A percentile compares a stretch with the other conserved stretches of the same genome.
phyloP scores from a whole-genome alignment of 2,113 vertebrate genomes.

The Aspidoscelis tigris region DNA sequence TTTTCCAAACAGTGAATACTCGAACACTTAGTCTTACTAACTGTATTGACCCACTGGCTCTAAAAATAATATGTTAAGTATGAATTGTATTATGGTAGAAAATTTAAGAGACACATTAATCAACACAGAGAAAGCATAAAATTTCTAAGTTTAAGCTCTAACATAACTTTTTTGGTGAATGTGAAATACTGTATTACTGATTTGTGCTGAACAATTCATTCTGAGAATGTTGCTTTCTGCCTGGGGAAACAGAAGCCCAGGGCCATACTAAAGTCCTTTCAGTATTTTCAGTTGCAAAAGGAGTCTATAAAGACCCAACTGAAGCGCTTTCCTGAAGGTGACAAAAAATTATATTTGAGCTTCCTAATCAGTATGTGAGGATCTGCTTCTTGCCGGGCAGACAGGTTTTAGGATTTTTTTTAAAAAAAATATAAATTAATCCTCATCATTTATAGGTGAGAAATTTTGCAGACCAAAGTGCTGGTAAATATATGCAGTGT shows the following conservation, averaged over 20 bases:
- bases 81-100: background rate
- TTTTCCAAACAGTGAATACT: background rate
- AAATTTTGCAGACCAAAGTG: no score
- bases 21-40: background rate
- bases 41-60: background rate
- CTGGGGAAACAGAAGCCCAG: background rate
- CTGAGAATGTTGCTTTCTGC: background rate
- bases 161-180: background rate
- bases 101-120: background rate
- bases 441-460: no score
- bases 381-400: background rate
- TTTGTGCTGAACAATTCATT: background rate
- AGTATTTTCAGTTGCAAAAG: background rate
- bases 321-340: background rate
- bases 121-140: rapidly evolving
- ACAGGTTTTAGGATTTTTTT: background rate
- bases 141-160: background rate
- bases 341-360: background rate
- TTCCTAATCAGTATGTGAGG: background rate
- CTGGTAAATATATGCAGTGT: no score
- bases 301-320: background rate
- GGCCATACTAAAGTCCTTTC: slow-evolving; percentile 37
- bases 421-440: no score
- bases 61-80: background rate
- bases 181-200: background rate